Percentiles rank a stretch among this genome's conserved stretches.
These are phyloP conservation scores for Tragelaphus strepsiceros DNA, from an alignment of 2,113 vertebrate genomes.

Conservation along the genomic window DNA sequence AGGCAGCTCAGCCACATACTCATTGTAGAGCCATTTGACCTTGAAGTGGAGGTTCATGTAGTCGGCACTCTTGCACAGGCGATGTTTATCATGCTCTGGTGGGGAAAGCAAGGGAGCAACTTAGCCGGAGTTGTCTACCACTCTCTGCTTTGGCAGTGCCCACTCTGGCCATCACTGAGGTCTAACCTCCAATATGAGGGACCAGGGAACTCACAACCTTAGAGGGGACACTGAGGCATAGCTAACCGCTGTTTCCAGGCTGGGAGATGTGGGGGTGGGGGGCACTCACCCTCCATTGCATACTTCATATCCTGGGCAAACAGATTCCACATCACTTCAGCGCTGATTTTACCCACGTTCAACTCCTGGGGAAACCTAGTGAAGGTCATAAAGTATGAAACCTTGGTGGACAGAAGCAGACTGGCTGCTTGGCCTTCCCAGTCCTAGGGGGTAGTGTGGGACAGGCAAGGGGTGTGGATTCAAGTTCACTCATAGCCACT, in stretches of 20 bases:
- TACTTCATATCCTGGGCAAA: conserved; percentile 99
- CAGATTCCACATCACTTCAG: conserved; percentile 99
- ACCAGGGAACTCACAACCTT: background rate
- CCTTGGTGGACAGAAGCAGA: background rate
- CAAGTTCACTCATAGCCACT: background rate
- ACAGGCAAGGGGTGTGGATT: background rate
- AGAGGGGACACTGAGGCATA: background rate
- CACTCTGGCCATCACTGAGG: background rate
- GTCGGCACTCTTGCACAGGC: conserved; percentile 97
- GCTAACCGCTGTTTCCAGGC: background rate
- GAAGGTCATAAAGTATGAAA: background rate
- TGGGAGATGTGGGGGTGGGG: background rate
- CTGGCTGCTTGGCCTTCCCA: background rate
- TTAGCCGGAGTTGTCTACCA: background rate
- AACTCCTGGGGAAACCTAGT: conserved; percentile 69
- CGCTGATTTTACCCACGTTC: conserved; percentile 98
- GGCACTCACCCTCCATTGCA: conserved; percentile 94
- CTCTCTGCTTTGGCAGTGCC: background rate
- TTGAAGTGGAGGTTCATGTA: conserved; percentile 99
- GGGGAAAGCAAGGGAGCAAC: background rate
- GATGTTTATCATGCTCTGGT: conserved; percentile 96
- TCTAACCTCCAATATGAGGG: background rate
- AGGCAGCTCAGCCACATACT: conserved; percentile 96
- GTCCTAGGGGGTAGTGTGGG: background rate
- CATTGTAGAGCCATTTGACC: conserved; percentile 99